Evolutionary conservation across 2,113 vertebrate genomes (phyloP), one percentile per base, ranked within the genome.

Genomic region (Myodes glareolus): DNA sequence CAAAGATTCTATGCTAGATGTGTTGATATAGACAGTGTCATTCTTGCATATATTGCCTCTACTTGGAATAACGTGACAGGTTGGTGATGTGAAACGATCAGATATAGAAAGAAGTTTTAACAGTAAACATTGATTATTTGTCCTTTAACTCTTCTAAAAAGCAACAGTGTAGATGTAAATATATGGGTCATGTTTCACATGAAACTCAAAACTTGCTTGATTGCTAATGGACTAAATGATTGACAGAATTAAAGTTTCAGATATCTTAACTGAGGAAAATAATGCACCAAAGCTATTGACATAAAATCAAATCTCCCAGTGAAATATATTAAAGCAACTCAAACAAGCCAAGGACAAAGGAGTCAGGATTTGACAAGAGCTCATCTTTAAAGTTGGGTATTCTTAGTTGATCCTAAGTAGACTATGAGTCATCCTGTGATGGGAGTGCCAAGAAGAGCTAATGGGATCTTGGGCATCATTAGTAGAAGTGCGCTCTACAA

Each of bases 381-480:
- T 92, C 97, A 90, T 97, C 61, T 52, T 96, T 92, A 96, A 96
- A 90, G 77, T 73, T 95, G 93, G 78, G 63, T 91, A 95, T 33
- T 90, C 91, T 96, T 91, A 91, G 92, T 50, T 95, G 85, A 94
- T 97, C 97, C 45, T 92, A 96, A 98, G 86, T 98, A 94, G 47
- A 94, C 68, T 95, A 80, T 97, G 96, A 97, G 96, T 98, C 97
- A 98, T 96, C 63, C 29, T 88, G 52, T 90, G 47, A 97, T 85
- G 89, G 84, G 86, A 80, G 84, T 97, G 96, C 97, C 96, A 97
- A 97, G 97, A 96, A 97, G 94, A 95, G 73, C 92, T 97, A 97
- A 98, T 98, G 98, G 94, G 95, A 88, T 93, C 77, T 84, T 90
- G 86, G 96, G 77, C 96, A 97, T 92, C 86, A 27, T 93, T 97